Evolutionary conservation across 2,113 vertebrate genomes (phyloP), one percentile per base, ranked within the genome.

Genomic region (Gavia stellata): DNA sequence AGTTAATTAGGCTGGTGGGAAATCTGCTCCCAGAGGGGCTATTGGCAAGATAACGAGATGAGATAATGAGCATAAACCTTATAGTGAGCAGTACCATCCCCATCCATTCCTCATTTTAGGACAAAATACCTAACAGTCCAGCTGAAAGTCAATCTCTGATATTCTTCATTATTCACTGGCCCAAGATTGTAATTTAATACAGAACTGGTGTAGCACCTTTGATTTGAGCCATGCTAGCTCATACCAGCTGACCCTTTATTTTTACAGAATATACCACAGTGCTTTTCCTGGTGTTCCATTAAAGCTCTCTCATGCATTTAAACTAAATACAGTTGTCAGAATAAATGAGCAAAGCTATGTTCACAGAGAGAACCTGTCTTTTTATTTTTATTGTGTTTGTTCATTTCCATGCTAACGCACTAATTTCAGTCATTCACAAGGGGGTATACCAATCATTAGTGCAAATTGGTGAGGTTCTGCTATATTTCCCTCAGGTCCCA

Each of bases 381-480:
- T 85, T 90, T 86, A 86, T 94, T 96, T 96, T 91, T 92, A 94
- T 96, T 96, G 88, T 97, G 92, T 96, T 96, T 97, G 90, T 88
- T 96, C 95, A 95, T 94, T 97, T 97, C 94, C 88, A 87, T 95
- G 82, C 92, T 97, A 92, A 93, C 52, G 5, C 93, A 74, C 78
- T 97, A 93, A 96, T 97, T 97, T 94, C 82, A 93, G 80, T 75
- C 88, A 89, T 93, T 95, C 92, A 95, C 96, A 84, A 94, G 94
- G 92, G 96, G 77, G 34, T 78, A 92, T 83, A 91, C 94, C 67
- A 95, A 94, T 97, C 93, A 96, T 97, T 97, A 97, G 97, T 95
- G 95, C 71, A 97, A 97, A 97, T 95, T 97, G 94, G 92, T 94
- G 96, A 96, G 90, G 88, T 96, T 96, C 94, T 95, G 84, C 94